Evolutionary conservation across 2,113 vertebrate genomes (phyloP).

Genomic region (Chinchilla lanigera): DNA sequence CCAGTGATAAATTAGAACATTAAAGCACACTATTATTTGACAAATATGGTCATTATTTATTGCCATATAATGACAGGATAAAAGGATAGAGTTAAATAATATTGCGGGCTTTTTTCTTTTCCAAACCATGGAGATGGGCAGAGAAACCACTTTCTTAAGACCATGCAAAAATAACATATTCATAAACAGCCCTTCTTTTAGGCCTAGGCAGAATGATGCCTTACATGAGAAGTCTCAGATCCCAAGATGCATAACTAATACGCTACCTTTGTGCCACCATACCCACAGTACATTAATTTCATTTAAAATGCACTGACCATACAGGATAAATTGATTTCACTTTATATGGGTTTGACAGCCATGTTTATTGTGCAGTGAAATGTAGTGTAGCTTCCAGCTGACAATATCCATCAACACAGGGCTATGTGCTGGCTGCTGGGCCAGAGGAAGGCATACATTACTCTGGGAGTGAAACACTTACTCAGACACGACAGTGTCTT

Average conservation of each 20-base stretch:
- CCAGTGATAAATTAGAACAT: conserved; percentile 74
- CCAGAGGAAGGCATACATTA: conserved; percentile 99
- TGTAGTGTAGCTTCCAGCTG: conserved; percentile 96
- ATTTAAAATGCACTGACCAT: conserved; percentile 99
- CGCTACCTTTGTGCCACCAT: conserved; percentile 91
- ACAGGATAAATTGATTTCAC: conserved; percentile 99
- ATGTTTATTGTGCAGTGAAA: conserved; percentile 99
- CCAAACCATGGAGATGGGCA: not conserved
- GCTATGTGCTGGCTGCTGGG: conserved; percentile 98
- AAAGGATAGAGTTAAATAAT: conserved; percentile 23
- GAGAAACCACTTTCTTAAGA: conserved; percentile 51
- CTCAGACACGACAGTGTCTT: conserved; percentile 93
- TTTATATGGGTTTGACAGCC: conserved; percentile 99
- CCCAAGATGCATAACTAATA: conserved; percentile 93
- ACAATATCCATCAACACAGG: conserved; percentile 99
- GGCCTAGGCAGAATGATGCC: conserved; percentile 70
- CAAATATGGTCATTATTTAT: conserved; percentile 61
- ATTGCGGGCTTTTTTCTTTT: conserved; percentile 42
- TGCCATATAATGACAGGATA: conserved; percentile 59
- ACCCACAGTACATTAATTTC: conserved; percentile 99
- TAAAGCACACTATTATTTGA: conserved; percentile 71
- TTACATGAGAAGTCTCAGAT: conserved; percentile 82
- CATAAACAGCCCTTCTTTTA: conserved; percentile 60
- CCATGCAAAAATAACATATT: conserved; percentile 42
- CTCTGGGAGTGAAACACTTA: conserved; percentile 93